A percentile compares a stretch with the other conserved stretches of the same genome.
Conservation (phyloP, 2,888 invertebrate genomes). For the Eristalis tenax region DNA sequence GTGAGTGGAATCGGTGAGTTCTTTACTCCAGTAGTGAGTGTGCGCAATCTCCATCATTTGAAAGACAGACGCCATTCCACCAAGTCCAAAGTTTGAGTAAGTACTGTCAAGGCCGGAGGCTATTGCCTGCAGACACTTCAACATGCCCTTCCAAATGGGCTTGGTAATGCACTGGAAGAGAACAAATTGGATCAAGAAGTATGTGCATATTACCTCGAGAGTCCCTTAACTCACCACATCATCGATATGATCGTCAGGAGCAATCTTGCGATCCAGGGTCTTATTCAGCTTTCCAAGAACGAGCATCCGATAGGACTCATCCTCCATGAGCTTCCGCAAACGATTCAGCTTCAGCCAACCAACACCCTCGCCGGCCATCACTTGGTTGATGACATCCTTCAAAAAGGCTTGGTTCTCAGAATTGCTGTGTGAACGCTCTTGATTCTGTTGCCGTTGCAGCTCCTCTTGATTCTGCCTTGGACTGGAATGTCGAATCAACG, state of each 20-base stretch:
- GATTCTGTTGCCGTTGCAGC: constrained; percentile 85
- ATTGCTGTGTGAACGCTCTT: constrained; percentile 88
- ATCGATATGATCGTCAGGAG: constrained; percentile 97
- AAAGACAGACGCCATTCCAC: constrained; percentile 98
- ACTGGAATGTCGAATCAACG: constrained; percentile 91
- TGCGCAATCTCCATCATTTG: constrained; percentile 99
- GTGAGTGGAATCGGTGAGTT: constrained; percentile 85
- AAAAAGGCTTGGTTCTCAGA: constrained; percentile 96
- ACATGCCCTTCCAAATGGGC: constrained; percentile 97
- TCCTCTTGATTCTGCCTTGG: constrained; percentile 86
- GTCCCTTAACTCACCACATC: constrained; percentile 90
- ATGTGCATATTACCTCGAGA: neutral
- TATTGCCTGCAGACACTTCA: constrained; percentile 94
- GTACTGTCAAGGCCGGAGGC: constrained; percentile 95
- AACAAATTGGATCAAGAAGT: neutral
- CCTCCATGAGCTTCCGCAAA: constrained; percentile 97
- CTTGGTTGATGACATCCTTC: constrained; percentile 88
- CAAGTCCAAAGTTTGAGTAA: constrained; percentile 95
- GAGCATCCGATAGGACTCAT: constrained; percentile 98
- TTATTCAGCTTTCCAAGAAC: constrained; percentile 97
- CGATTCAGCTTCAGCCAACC: constrained; percentile 97
- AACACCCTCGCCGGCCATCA: constrained; percentile 83
- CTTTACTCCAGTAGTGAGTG: constrained; percentile 98
- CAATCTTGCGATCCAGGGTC: constrained; percentile 94
- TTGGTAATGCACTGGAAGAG: constrained; percentile 88